phyloP scores from a whole-genome alignment of 2,797 vertebrate species.

The Smutsia gigantea region DNA sequence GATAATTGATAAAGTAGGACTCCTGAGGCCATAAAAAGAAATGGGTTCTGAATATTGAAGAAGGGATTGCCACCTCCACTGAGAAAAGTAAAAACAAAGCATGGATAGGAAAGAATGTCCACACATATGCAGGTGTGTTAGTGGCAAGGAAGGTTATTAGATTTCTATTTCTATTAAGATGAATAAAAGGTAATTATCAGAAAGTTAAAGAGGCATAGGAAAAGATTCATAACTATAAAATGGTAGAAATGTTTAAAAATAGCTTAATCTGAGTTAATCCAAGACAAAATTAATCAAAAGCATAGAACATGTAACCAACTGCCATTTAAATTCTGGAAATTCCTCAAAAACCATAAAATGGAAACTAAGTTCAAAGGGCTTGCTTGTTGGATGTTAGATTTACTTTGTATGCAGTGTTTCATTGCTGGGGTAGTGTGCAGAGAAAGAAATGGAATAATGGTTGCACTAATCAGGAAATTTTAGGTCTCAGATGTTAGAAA shows the following conservation, averaged over 20 bases:
- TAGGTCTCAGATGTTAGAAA: not conserved
- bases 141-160: not conserved
- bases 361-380: not conserved
- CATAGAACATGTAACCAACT: not conserved
- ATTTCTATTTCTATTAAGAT: not conserved
- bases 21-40: not conserved
- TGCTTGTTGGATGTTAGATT: rapidly evolving
- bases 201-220: not conserved
- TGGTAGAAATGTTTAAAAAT: not conserved
- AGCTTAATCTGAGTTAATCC: not conserved
- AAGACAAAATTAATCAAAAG: not conserved
- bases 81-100: not conserved
- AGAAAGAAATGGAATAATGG: not conserved
- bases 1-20: not conserved
- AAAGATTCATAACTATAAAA: not conserved
- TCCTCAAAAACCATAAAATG: not conserved
- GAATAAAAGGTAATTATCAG: not conserved
- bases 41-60: not conserved
- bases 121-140: not conserved
- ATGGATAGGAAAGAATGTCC: not conserved
- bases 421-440: not conserved
- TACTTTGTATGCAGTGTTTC: not conserved
- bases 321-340: not conserved
- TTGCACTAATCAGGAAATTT: not conserved
- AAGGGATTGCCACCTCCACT: not conserved